Percentiles rank a stretch among this genome's conserved stretches.
phyloP scores from a whole-genome alignment of 2,797 vertebrate species.

The Silurus aristotelis region DNA sequence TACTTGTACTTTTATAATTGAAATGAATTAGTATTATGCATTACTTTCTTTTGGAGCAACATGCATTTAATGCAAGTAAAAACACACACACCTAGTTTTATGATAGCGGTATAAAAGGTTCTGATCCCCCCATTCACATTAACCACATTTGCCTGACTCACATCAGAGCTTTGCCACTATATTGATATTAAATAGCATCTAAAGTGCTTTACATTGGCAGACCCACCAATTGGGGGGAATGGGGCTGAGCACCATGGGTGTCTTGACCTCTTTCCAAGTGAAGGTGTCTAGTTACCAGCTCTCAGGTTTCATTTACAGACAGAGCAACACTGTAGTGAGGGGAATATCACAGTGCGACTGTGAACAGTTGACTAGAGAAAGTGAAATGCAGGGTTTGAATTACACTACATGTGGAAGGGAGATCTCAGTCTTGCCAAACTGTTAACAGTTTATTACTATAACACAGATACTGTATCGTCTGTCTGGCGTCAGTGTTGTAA shows the following conservation, averaged over 20 bases:
- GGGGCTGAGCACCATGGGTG: not conserved
- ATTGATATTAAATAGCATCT: not conserved
- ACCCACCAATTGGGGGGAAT: not conserved
- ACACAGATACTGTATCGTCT: not conserved
- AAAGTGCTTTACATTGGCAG: slow-evolving; percentile 15
- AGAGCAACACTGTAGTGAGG: slow-evolving; percentile 18
- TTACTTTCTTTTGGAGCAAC: not conserved
- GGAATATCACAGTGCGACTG: slow-evolving; percentile 1
- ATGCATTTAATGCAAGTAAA: not conserved
- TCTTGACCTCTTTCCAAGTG: slow-evolving; percentile 44
- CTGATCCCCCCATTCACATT: not conserved
- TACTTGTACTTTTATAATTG: no score
- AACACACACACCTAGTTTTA: not conserved
- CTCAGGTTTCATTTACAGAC: slow-evolving; percentile 44
- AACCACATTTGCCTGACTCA: not conserved
- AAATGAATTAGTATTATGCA: not conserved
- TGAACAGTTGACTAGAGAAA: slow-evolving; percentile 12
- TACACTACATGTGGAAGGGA: not conserved
- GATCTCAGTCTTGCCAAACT: not conserved
- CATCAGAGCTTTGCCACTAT: not conserved
- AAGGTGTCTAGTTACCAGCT: slow-evolving; percentile 43
- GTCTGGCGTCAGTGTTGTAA: slow-evolving; percentile 2
- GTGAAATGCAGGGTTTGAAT: not conserved
- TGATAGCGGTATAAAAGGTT: not conserved
- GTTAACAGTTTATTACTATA: not conserved